Evolutionary conservation across 2,888 invertebrate species (phyloP).

Genomic region (Tachina grossa): DNA sequence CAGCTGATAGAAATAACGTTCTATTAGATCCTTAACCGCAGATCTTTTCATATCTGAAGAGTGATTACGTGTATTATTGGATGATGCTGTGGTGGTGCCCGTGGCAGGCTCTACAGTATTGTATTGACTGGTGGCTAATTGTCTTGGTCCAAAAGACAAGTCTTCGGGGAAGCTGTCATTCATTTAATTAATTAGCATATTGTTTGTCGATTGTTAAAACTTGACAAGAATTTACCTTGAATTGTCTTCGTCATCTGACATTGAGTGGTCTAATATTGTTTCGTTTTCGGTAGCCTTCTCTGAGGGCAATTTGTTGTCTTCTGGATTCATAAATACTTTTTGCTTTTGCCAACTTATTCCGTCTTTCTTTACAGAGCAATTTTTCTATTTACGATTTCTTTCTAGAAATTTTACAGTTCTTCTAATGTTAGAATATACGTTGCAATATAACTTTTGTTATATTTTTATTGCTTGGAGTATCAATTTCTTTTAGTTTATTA

Average conservation of each 20-base stretch:
- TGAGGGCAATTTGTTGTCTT: constrained; percentile 59
- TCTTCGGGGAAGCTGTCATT: constrained; percentile 40
- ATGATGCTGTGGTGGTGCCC: not conserved
- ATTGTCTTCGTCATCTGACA: constrained; percentile 83
- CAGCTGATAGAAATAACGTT: constrained; percentile 95
- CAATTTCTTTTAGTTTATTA: not conserved
- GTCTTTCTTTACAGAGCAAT: constrained; percentile 72
- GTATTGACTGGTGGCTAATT: constrained; percentile 18
- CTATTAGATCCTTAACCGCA: constrained; percentile 92
- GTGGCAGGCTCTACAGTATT: constrained; percentile 16
- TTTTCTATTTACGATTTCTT: not conserved
- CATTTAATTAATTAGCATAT: not conserved
- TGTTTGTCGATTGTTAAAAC: not conserved
- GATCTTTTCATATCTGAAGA: constrained; percentile 87
- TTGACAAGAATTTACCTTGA: constrained; percentile 83
- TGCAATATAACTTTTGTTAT: not conserved
- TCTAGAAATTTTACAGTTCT: not conserved
- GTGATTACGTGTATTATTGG: constrained; percentile 32
- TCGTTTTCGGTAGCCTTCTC: constrained; percentile 50
- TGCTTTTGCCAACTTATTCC: constrained; percentile 35
- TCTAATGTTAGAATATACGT: not conserved
- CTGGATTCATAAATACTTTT: constrained; percentile 66
- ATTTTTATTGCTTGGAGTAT: constrained; percentile 2
- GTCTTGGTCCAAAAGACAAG: constrained; percentile 64
- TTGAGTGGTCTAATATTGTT: constrained; percentile 50